Percentiles rank a stretch among this genome's conserved stretches.
Conservation (phyloP, 2,113 vertebrate genomes). For the Zingel zingel region DNA sequence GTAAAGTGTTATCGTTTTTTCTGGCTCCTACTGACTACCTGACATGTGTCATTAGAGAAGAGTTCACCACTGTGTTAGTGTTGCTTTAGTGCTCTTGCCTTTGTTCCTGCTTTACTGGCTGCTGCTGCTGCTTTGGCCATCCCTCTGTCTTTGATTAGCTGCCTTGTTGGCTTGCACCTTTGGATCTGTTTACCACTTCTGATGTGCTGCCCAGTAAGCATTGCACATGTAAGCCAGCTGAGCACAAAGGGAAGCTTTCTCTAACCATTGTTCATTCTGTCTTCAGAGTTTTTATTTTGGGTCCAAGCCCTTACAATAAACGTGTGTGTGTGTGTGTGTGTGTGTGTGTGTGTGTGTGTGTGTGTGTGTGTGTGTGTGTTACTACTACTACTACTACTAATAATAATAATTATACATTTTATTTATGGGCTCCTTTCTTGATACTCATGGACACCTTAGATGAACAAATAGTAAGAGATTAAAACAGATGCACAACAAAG, state of each 20-base stretch:
- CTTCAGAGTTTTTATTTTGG: not conserved
- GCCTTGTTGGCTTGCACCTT: not conserved
- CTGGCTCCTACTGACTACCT: not conserved
- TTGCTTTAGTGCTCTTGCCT: not conserved
- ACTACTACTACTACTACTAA: too few species aligned
- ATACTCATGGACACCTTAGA: too few species aligned
- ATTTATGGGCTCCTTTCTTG: too few species aligned
- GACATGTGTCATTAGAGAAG: constrained; percentile 20
- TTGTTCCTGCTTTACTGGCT: not conserved
- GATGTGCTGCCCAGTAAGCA: constrained; percentile 8
- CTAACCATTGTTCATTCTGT: constrained; percentile 1
- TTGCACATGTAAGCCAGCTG: constrained; percentile 1
- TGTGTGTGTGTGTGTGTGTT: not conserved
- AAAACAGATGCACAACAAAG: too few species aligned
- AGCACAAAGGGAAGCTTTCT: not conserved
- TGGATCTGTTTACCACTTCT: constrained; percentile 20
- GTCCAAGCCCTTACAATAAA: not conserved
- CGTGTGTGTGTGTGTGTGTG: not conserved
- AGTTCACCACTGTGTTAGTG: constrained; percentile 19
- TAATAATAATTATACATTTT: too few species aligned
- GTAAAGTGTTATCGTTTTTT: not conserved
- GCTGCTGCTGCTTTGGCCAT: constrained; percentile 27
- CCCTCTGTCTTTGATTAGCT: constrained; percentile 27
- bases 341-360: not conserved
- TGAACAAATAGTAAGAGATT: too few species aligned